These are phyloP conservation scores for Habrosyne pyritoides DNA, from an alignment of 2,888 invertebrate species.

Conservation along the genomic window DNA sequence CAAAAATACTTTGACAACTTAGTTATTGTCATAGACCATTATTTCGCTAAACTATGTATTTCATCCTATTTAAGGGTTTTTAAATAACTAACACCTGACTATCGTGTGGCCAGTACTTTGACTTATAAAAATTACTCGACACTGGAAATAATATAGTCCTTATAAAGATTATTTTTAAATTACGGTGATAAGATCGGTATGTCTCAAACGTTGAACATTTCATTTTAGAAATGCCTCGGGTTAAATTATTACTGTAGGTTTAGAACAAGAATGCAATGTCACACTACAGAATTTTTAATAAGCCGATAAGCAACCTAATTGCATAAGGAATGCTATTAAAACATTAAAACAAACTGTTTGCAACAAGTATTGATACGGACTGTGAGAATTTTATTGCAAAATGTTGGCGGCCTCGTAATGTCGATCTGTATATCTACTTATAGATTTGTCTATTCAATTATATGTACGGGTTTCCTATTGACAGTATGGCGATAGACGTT, in stretches of 20 bases:
- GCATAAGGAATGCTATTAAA: not conserved
- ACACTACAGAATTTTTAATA: not conserved
- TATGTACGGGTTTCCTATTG: not conserved
- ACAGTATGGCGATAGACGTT: not conserved
- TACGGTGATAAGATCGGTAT: no score
- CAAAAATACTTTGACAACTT: no score
- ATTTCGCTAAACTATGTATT: no score
- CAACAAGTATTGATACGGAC: not conserved
- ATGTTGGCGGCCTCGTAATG: constrained; percentile 27
- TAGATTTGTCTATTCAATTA: constrained; percentile 3
- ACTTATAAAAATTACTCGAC: no score
- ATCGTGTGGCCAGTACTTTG: no score
- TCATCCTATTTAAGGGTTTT: no score
- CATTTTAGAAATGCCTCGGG: not conserved
- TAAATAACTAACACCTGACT: no score
- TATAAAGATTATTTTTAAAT: no score
- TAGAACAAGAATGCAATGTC: not conserved
- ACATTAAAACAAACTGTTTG: not conserved
- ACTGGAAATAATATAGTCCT: no score
- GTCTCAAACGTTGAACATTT: no score
- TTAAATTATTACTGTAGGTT: not conserved
- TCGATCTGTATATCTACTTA: constrained; percentile 15
- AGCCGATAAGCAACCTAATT: not conserved
- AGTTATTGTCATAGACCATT: no score
- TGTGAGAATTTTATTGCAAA: constrained; percentile 18